Base-by-base conservation (phyloP, 2,113 vertebrate species). In the Laticauda colubrina region DNA sequence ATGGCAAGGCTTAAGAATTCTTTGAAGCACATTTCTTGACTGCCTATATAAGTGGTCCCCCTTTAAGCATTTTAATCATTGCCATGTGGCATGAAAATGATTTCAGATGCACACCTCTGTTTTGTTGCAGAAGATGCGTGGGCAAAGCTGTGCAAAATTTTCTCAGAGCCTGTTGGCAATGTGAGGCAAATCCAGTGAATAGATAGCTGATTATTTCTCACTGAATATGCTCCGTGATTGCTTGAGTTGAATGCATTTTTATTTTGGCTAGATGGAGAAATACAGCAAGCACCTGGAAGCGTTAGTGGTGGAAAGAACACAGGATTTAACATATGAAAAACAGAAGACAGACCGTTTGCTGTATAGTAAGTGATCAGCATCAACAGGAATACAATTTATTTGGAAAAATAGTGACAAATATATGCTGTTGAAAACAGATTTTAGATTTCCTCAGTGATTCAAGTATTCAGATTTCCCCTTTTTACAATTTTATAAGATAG, bases 221-320 rank as follows among this genome's bases (percentile, higher is more conserved):
- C 0, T 64, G 55, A 90, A 18, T 8, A 92, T 53, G 88, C n/a
- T 86, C 64, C 39, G 1, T 11, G 29, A 54, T 59, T 90, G 21
- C 45, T 54, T 48, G 57, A 7, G 23, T 55, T 92, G 51, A 90
- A 89, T 61, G 39, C n/a, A 64, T 93, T 61, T 90, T 56, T 85
- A 88, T 54, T 95, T 95, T 96, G 5, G 55, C 95, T 97, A 98
- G 98, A 98, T 98, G 98, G 98, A 99, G 97, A 99, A 98, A 94
- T 98, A 99, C 89, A 98, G 98, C 85, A 98, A 98, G 96, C 98
- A 99, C 90, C 96, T 99, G 97, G 98, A 99, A 97, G 97, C 97
- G 34, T 29, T 99, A 91, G 98, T 98, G 89, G 97, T 98, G 55
- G 98, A 99, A 95, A 97, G 98, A 48, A 99, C 98, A 0, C 98